Evolutionary conservation across 1,140 invertebrate genomes (phyloP).

Genomic region (Hylaeus volcanicus): DNA sequence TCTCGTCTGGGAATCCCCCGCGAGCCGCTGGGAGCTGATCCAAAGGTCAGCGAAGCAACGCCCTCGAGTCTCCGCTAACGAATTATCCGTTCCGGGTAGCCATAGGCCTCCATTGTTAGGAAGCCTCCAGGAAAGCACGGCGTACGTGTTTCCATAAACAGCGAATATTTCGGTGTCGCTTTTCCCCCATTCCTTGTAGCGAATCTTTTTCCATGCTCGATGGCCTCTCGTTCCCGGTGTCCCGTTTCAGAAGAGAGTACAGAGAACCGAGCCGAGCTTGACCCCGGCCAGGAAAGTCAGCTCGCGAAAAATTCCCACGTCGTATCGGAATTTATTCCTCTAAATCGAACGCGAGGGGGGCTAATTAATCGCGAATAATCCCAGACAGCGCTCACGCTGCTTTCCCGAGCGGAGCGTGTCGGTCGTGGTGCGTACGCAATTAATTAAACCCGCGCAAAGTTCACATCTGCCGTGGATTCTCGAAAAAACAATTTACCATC

Average conservation of each 20-base stretch:
- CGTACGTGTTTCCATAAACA: conserved; percentile 35
- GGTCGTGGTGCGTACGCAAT: conserved; percentile 34
- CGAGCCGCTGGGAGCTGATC: neutral
- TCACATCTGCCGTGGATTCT: conserved; percentile 43
- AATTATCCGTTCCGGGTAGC: conserved; percentile 4
- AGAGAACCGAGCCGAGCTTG: neutral
- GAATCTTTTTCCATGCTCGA: neutral
- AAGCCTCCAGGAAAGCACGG: neutral
- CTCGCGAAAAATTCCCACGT: neutral
- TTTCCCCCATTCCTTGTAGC: neutral
- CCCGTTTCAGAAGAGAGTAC: neutral
- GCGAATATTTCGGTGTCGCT: conserved; percentile 35
- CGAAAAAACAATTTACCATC: conserved; percentile 56
- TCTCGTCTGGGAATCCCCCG: neutral
- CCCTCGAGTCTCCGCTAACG: neutral
- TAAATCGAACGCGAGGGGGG: conserved; percentile 1
- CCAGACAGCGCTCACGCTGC: neutral
- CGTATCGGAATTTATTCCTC: conserved; percentile 4
- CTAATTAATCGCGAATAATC: conserved; percentile 56
- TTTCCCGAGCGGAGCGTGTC: neutral
- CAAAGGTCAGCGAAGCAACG: conserved; percentile 21
- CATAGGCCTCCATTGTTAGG: conserved; percentile 10
- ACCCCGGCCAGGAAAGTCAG: conserved; percentile 3
- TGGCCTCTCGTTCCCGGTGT: neutral
- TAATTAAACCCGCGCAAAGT: conserved; percentile 38